Base-by-base conservation (phyloP, 37 sponge, comb jelly and placozoan genomes). In the Spongilla lacustris region DNA sequence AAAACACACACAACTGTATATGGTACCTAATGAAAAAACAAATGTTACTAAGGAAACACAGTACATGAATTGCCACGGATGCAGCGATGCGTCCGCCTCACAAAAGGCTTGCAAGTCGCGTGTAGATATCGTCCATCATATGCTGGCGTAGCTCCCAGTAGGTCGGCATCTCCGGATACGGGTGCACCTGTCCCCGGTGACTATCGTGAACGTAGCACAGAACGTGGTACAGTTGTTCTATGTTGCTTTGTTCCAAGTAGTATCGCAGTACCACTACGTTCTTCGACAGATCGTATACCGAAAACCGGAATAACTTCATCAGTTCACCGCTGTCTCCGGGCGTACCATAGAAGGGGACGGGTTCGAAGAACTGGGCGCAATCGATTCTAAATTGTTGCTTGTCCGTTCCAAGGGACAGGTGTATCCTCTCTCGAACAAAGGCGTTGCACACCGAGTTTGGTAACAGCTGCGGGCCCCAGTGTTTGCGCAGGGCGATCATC, bases 281-380 rank as follows among this genome's bases (percentile, higher is more conserved):
- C 46, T 34, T 85, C 25, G 83, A 30, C 22, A 91, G 14, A 66
- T 91, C 82, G 73, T 91, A 91, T 27, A 91, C 87, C 23, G 91
- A 91, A 74, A 91, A 91, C 0, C 91, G 87, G 69, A 71, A 91
- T 21, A 91, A 76, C 70, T 91, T 91, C 91, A 91, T 91, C 22
- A 86, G 87, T 46, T 86, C 87, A 0, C 91, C 87, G 13, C 77
- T 82, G 33, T 75, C 75, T 19, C 76, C 69, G 0, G 76, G 30
- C 4, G 73, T 35, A 0, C 78, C 87, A 48, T 91, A 86, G 79
- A 86, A 91, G 1, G 91, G 91, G 41, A 91, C 91, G 0, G 91
- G 91, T 71, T 91, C 91, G 73, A 91, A 91, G 79, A 86, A 91
- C 78, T 91, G 91, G n/a, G 91, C 91, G 71, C 91, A 86, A 74